Evolutionary conservation across 2,888 invertebrate species (phyloP), one percentile per base, ranked within the genome.

Genomic region (Physocephala rufipes): DNA sequence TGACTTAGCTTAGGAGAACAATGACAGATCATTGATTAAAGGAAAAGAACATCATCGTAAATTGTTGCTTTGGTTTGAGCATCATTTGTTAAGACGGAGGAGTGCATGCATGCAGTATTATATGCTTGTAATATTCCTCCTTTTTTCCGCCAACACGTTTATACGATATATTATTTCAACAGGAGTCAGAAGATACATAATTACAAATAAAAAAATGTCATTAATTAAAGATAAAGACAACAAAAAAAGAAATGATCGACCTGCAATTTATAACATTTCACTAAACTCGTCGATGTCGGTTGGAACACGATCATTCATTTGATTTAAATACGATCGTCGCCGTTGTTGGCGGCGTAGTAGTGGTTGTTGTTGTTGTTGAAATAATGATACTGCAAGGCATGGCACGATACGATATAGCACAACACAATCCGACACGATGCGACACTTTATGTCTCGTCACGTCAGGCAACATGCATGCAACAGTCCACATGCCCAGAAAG

Each of bases 171-270:
- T n/a, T n/a, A n/a, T n/a, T n/a, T n/a, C n/a, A n/a, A n/a, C n/a
- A n/a, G n/a, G n/a, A n/a, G n/a, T n/a, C n/a, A n/a, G n/a, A n/a
- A n/a, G n/a, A n/a, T n/a, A n/a, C n/a, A n/a, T n/a, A n/a, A n/a
- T 24, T n/a, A 26, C 55, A 55, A 55, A 15, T 24, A 62, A 16
- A 28, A 62, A 64, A 61, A 30, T 36, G 58, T 58, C 65, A 71
- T 71, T 66, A 71, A 70, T 12, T 47, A 47, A 51, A 30, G 47
- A 65, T 49, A 66, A 59, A 28, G 70, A 65, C n/a, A n/a, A n/a
- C n/a, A 59, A 64, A 21, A 59, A 65, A 49, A 51, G 21, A 53
- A 66, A 47, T 59, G 55, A 58, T 43, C 67, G 59, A 68, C 26
- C 59, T 28, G n/a, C 45, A 47, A 43, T 26, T 55, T 9, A 26